Evolutionary conservation across 2,797 vertebrate species (phyloP), one percentile per base, ranked within the genome.

Genomic region (Enteromius thamalakanensis): DNA sequence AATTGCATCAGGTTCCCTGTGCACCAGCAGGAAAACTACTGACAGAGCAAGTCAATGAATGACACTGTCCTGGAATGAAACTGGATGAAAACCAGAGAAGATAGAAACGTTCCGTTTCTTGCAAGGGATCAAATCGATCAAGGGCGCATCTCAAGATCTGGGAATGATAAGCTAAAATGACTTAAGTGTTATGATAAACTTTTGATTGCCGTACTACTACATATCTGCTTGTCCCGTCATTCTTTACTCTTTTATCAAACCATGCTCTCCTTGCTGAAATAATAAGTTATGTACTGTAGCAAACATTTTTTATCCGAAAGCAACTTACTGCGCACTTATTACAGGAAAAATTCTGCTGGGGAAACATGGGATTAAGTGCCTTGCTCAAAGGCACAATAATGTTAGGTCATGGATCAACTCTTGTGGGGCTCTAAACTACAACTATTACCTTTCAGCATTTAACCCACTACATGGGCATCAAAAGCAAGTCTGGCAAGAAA

Each of bases 1-100:
- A 88, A 83, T 47, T 77, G 79, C 79, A 80, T 53, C 23, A 60
- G 51, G 62, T 62, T 45, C 23, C 23, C 29, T 45, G 34, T 49
- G 12, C 32, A 60, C 58, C 23, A 70, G 47, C 32, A 69, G 45
- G 49, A 58, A 82, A 76, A 75, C 60, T 32, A 64, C 45, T 51
- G 58, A 67, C 6, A 65, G 29, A 49, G 34, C 62, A 76, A 76
- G 71, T 64, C 64, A 79, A 45, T 55, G 45, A 32, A 45, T 76
- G 37, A 34, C 58, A 49, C 58, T 45, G 7, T 32, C 40, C 64
- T 79, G 32, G 45, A 45, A 29, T 15, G 1, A 55, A 47, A 79
- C 64, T 78, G n/a, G 11, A 49, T 49, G 37, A 26, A 51, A 58
- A n/a, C 40, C 12, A 29, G n/a, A n/a, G n/a, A n/a, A n/a, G n/a